Percentiles rank a stretch among this genome's conserved stretches.
Conservation (phyloP, 2,888 invertebrate species). For the Noctua fimbriata region DNA sequence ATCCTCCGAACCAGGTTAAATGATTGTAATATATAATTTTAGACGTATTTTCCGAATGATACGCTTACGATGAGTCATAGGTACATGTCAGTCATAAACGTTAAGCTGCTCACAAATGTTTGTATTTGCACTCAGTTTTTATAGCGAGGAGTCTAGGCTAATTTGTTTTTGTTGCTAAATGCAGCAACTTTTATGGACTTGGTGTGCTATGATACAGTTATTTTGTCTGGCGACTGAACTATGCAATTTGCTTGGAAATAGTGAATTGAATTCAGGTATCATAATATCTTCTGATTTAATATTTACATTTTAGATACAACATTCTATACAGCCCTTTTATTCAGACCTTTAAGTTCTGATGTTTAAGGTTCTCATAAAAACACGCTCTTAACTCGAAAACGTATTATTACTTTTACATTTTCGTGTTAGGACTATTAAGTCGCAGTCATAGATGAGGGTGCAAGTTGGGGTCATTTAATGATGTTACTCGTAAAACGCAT, state of each 20-base stretch:
- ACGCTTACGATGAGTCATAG: slow-evolving; percentile 37
- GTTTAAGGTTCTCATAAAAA: not conserved
- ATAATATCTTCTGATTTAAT: not conserved
- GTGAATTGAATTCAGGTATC: not conserved
- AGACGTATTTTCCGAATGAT: slow-evolving; percentile 32
- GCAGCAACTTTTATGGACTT: slow-evolving; percentile 44
- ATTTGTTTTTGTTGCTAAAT: slow-evolving; percentile 44
- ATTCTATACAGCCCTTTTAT: not conserved
- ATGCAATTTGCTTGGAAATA: not conserved
- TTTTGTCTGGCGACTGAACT: slow-evolving; percentile 41
- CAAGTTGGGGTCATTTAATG: not conserved
- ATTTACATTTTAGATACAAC: not conserved
- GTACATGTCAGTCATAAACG: slow-evolving; percentile 19
- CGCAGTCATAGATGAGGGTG: not conserved
- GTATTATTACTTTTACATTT: not conserved
- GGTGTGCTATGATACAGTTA: slow-evolving; percentile 39
- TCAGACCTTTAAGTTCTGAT: not conserved
- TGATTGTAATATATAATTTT: slow-evolving; percentile 14
- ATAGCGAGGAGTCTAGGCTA: slow-evolving; percentile 43
- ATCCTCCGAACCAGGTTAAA: slow-evolving; percentile 19
- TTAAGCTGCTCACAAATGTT: slow-evolving; percentile 39
- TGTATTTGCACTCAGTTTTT: slow-evolving; percentile 42
- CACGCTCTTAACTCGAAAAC: not conserved
- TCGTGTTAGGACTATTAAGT: not conserved
- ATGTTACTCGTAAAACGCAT: slow-evolving; percentile 1